Conservation (phyloP, 2,113 vertebrate species). For the Crotophaga sulcirostris region DNA sequence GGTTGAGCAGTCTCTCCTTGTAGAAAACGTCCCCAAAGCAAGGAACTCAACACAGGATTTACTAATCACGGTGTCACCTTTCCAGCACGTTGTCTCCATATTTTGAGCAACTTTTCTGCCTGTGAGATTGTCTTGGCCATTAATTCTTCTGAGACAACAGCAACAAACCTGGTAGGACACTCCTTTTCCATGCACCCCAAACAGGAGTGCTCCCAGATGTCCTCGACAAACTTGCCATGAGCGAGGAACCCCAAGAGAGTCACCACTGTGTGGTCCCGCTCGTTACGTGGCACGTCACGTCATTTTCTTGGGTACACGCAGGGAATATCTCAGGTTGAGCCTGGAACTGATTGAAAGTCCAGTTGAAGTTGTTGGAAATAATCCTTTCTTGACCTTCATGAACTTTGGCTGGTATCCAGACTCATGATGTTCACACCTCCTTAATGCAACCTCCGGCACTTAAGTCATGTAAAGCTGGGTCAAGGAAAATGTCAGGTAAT, state of each 20-base stretch:
- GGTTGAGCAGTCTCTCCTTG: neutral
- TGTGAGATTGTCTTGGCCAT: accelerated
- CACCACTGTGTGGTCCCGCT: neutral
- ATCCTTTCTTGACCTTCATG: conserved; percentile 31
- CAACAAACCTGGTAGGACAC: neutral
- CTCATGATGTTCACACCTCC: conserved; percentile 61
- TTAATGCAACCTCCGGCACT: conserved; percentile 42
- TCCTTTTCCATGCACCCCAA: neutral
- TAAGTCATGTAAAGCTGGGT: conserved; percentile 3
- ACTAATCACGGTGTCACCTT: neutral
- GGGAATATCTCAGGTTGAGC: neutral
- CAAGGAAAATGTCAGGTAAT: conserved; percentile 25
- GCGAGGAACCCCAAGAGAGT: neutral
- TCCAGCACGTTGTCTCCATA: accelerated
- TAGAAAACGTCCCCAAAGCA: neutral
- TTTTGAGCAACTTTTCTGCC: neutral
- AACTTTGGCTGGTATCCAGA: conserved; percentile 46
- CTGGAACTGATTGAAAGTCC: conserved; percentile 40
- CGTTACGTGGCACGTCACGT: neutral
- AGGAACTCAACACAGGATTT: neutral
- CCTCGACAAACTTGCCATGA: neutral
- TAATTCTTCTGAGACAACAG: neutral
- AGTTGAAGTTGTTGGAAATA: conserved; percentile 33
- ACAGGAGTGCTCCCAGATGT: neutral
- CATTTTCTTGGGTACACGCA: neutral